These are phyloP conservation scores for Strix occidentalis DNA, from an alignment of 2,797 vertebrate species.

Conservation along the genomic window DNA sequence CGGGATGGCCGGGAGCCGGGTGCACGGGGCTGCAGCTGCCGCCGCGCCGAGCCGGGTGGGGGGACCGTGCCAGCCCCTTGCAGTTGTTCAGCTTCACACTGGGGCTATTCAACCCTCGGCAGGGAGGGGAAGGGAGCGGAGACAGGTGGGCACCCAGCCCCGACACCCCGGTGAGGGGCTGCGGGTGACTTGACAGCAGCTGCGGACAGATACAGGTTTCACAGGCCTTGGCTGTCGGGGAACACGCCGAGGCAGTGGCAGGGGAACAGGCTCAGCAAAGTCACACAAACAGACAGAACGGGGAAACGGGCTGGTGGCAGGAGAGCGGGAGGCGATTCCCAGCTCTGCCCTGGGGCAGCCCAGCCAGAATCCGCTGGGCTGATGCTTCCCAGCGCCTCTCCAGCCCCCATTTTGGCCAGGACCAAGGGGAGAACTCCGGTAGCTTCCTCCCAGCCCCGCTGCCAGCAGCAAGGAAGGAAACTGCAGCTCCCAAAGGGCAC, in stretches of 20 bases:
- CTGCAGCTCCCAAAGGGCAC: not conserved
- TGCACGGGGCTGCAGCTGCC: not conserved
- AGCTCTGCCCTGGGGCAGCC: not conserved
- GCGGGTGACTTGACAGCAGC: fast-evolving
- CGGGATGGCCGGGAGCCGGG: fast-evolving
- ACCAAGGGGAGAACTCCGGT: not conserved
- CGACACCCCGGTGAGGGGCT: not conserved
- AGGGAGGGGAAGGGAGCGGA: not conserved
- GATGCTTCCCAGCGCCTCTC: not conserved
- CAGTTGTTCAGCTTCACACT: slow-evolving; percentile 44
- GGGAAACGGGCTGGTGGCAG: fast-evolving
- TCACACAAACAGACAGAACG: not conserved
- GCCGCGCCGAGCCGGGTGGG: not conserved
- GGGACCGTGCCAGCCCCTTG: not conserved
- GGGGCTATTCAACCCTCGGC: not conserved
- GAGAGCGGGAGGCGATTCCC: not conserved
- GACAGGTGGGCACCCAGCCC: slow-evolving; percentile 17
- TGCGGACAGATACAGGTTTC: not conserved
- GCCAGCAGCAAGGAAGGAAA: not conserved
- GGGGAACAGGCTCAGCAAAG: not conserved
- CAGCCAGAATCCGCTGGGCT: not conserved
- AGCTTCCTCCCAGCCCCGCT: not conserved
- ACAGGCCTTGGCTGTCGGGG: not conserved
- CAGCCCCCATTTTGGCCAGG: not conserved
- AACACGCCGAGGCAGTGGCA: not conserved